Evolutionary conservation across 2,797 vertebrate species (phyloP).

Genomic region (Hafferia zeledoni): DNA sequence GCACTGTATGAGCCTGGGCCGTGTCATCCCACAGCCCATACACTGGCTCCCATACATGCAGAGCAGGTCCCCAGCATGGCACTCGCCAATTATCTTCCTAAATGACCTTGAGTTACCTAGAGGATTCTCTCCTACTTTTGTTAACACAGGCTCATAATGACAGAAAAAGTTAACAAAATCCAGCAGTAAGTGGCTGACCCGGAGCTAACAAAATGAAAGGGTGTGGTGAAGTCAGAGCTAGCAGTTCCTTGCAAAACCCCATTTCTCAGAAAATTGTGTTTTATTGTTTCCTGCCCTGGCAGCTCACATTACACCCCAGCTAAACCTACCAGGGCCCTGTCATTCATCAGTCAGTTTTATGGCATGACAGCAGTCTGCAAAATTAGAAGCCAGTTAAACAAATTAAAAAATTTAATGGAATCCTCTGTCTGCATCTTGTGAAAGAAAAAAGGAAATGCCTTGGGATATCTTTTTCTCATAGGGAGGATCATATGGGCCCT

Average conservation of each 20-base stretch:
- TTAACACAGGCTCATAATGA: not conserved
- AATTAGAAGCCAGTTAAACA: slow-evolving; percentile 36
- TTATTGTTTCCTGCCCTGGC: slow-evolving; percentile 64
- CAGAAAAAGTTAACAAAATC: not conserved
- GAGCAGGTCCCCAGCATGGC: not conserved
- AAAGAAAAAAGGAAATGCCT: not conserved
- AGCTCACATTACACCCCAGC: slow-evolving; percentile 35
- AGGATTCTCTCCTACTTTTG: not conserved
- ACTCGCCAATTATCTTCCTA: not conserved
- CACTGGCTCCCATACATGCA: not conserved
- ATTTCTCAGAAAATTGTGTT: slow-evolving; percentile 57
- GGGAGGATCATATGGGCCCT: not conserved
- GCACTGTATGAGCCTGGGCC: not conserved
- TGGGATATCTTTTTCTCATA: not conserved
- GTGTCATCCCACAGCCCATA: fast-evolving
- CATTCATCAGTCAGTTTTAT: slow-evolving; percentile 45
- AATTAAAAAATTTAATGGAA: not conserved
- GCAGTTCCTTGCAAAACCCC: slow-evolving; percentile 5
- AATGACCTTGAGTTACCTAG: not conserved
- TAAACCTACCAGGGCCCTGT: slow-evolving; percentile 17
- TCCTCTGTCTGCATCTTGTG: not conserved
- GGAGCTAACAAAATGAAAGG: not conserved
- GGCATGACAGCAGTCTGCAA: not conserved
- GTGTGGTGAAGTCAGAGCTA: not conserved
- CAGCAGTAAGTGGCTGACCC: not conserved